Conservation (phyloP, 2,888 invertebrate genomes). For the Morpho achilles region DNA sequence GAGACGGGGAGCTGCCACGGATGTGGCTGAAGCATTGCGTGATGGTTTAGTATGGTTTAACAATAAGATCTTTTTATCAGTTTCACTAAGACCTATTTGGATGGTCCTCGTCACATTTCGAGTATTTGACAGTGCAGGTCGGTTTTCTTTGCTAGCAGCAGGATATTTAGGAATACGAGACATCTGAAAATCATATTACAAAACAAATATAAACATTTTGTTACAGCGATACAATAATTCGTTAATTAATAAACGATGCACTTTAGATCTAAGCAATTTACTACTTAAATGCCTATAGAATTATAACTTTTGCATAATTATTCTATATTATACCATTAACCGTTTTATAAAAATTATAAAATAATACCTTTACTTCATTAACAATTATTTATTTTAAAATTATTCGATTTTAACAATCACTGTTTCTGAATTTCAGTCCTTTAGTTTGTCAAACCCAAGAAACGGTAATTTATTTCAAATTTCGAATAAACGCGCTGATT, state of each 20-base stretch:
- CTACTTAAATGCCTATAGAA: too few relatives aligned
- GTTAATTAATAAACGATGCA: background rate
- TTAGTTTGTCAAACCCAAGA: constrained; percentile 30
- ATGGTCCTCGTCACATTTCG: constrained; percentile 44
- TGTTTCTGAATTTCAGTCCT: constrained; percentile 14
- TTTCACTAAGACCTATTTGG: constrained; percentile 57
- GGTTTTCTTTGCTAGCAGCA: constrained; percentile 57
- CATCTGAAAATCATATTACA: constrained; percentile 50
- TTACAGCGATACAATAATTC: background rate
- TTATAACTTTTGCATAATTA: too few relatives aligned
- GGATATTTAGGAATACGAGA: constrained; percentile 69
- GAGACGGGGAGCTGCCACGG: constrained; percentile 47
- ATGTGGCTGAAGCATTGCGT: constrained; percentile 34
- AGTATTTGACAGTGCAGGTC: constrained; percentile 47
- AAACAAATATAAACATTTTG: background rate
- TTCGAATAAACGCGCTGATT: constrained; percentile 31
- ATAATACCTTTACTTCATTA: constrained; percentile 7
- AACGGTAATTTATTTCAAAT: constrained; percentile 45
- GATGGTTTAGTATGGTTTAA: constrained; percentile 61
- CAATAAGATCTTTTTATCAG: constrained; percentile 61
- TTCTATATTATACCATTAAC: too few relatives aligned
- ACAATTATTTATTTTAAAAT: background rate
- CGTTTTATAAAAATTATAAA: too few relatives aligned
- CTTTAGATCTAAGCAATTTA: too few relatives aligned
- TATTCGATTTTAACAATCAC: constrained; percentile 6